Percentiles rank a stretch among this genome's conserved stretches.
phyloP scores from a whole-genome alignment of 1,140 invertebrate genomes.

The Drosophila nikananu region DNA sequence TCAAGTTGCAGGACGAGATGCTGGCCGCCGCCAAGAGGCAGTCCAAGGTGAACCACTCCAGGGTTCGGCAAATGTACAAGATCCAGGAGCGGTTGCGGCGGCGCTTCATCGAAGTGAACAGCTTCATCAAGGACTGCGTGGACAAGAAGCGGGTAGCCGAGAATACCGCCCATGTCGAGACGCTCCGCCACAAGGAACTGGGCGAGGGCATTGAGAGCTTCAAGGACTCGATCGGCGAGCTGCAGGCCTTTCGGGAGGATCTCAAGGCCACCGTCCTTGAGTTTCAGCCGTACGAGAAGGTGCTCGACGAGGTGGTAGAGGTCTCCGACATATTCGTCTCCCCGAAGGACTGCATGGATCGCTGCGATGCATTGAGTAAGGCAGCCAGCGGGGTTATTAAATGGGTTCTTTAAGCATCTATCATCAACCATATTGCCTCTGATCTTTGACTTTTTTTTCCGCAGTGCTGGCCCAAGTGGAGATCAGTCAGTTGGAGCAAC shows the following conservation, averaged over 20 bases:
- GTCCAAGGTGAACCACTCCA: constrained; percentile 51
- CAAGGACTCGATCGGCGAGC: constrained; percentile 61
- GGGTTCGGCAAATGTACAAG: constrained; percentile 70
- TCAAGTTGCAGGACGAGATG: constrained; percentile 72
- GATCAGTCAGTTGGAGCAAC: constrained; percentile 66
- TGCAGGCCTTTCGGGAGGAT: constrained; percentile 65
- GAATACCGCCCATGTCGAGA: constrained; percentile 58
- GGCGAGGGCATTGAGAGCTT: constrained; percentile 61
- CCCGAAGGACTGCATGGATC: constrained; percentile 74
- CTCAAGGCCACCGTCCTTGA: constrained; percentile 75
- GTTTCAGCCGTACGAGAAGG: constrained; percentile 76
- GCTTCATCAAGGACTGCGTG: constrained; percentile 79
- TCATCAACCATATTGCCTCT: neutral
- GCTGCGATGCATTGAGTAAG: constrained; percentile 72
- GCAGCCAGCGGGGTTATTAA: too few species aligned
- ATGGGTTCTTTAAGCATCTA: neutral
- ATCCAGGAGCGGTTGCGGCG: constrained; percentile 71
- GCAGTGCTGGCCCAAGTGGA: constrained; percentile 79
- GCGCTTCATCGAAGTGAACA: constrained; percentile 81
- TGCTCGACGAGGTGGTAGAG: constrained; percentile 75
- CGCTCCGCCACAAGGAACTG: constrained; percentile 60
- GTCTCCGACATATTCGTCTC: constrained; percentile 67
- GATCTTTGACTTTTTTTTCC: neutral
- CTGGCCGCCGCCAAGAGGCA: constrained; percentile 62
- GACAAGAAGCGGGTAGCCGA: constrained; percentile 72